Base-by-base conservation (phyloP, 2,888 invertebrate genomes). In the Hirudinaria manillensis region DNA sequence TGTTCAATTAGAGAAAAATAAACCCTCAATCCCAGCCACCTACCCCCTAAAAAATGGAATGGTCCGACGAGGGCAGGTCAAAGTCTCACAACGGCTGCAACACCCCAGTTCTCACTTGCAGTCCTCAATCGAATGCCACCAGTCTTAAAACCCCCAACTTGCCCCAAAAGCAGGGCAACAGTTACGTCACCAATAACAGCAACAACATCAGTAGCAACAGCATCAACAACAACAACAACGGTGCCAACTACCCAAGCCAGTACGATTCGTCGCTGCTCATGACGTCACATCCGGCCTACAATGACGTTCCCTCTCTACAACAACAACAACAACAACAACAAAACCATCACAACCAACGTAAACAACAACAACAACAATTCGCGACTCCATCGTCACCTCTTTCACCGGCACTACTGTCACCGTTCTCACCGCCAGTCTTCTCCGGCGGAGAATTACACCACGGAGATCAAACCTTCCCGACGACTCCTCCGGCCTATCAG, bases 281-380 rank as follows among this genome's bases (percentile, higher is more conserved):
- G 32, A 32, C 36, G n/a, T 55, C 55, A 34, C 65, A 65, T 61
- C 56, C 55, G 7, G 55, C 61, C 32, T 56, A 73, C 68, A 32
- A 34, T n/a, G 61, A 61, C 24, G 27, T n/a, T 24, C 61, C 61
- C 29, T 29, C 29, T 24, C 56, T 32, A 7, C 72, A 72, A 56
- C 53, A 51, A 27, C 72, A 72, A 29, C 56, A 27, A 29, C 72
- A 53, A 29, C 72, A 72, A 29, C 70, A 34, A 70, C 32, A 68
- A 68, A 29, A 68, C 6, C 34, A 38, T 19, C 70, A 68, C 27
- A 2, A 19, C 27, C 34, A 68, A 29, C 68, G 32, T 34, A 68
- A 29, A 6, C 51, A 51, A 38, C 24, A 72, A 72, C 56, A 55
- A 24, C 72, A 72, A 72, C 53, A 72, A 72, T 55, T 68, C 36